Conservation (phyloP, 2,888 invertebrate species). For the Diplolepis rosae region DNA sequence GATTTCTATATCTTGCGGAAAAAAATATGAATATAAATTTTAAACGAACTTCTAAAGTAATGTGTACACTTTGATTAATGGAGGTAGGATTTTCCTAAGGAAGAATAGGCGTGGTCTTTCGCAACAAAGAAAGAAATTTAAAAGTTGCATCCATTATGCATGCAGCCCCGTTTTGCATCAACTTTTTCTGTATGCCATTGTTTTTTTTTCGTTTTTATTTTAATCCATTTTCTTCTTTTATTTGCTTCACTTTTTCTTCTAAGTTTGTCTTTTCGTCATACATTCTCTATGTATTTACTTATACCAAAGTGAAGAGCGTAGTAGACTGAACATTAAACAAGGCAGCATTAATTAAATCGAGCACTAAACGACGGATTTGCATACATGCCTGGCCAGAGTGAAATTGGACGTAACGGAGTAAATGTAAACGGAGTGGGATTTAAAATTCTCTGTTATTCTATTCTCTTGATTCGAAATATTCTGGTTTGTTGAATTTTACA, state of each 20-base stretch:
- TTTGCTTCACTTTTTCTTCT: constrained; percentile 31
- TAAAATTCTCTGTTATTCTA: background rate
- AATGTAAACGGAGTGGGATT: constrained; percentile 33
- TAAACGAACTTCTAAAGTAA: background rate
- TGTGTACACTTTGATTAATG: constrained; percentile 21
- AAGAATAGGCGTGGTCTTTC: constrained; percentile 33
- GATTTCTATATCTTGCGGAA: too few relatives aligned
- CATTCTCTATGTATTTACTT: constrained; percentile 52
- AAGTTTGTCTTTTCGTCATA: constrained; percentile 12
- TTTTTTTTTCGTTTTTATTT: constrained; percentile 45
- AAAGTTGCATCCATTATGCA: constrained; percentile 61
- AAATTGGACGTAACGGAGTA: constrained; percentile 47
- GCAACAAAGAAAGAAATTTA: constrained; percentile 42
- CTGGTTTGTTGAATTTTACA: background rate
- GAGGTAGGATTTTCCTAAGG: constrained; percentile 15
- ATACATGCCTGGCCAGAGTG: constrained; percentile 46
- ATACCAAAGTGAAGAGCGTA: constrained; percentile 43
- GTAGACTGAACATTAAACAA: constrained; percentile 49
- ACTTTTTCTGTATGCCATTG: constrained; percentile 52
- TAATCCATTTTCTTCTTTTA: constrained; percentile 30
- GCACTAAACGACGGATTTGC: constrained; percentile 55
- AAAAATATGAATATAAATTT: constrained; percentile 20
- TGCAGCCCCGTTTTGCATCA: constrained; percentile 55
- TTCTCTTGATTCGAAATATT: background rate
- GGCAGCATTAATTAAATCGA: constrained; percentile 56